Conservation (phyloP, 2,797 vertebrate species). For the Taeniopygia guttata region DNA sequence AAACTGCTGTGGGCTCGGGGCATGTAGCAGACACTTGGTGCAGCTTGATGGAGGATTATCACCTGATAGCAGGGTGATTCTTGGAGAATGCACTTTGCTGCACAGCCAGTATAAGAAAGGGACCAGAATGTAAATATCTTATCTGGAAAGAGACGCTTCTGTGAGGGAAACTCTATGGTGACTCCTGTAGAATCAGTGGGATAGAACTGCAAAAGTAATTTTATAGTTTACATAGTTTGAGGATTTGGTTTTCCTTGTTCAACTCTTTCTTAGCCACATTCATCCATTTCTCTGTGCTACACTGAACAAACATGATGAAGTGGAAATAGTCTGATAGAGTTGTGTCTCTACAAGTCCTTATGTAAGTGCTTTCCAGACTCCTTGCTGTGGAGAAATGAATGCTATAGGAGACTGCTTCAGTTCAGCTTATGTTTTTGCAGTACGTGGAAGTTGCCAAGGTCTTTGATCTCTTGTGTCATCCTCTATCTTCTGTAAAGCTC, state of each 20-base stretch:
- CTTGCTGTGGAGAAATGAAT: background rate
- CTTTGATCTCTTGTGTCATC: background rate
- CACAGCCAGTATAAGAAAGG: background rate
- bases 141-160: background rate
- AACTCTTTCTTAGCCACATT: background rate
- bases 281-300: background rate
- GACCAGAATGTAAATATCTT: background rate
- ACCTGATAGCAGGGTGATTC: background rate
- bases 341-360: background rate
- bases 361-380: background rate
- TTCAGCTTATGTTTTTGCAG: background rate
- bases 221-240: background rate
- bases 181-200: background rate
- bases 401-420: background rate
- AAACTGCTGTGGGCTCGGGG: background rate
- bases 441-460: background rate
- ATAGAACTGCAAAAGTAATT: background rate
- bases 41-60: conserved; percentile 34
- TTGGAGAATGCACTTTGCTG: background rate
- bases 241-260: background rate
- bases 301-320: background rate
- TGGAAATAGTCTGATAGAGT: background rate
- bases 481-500: background rate
- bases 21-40: background rate
- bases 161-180: background rate